These are phyloP conservation scores for Zhuqinia jingwanae DNA, from an alignment of 2,888 invertebrate species.

Conservation along the genomic window DNA sequence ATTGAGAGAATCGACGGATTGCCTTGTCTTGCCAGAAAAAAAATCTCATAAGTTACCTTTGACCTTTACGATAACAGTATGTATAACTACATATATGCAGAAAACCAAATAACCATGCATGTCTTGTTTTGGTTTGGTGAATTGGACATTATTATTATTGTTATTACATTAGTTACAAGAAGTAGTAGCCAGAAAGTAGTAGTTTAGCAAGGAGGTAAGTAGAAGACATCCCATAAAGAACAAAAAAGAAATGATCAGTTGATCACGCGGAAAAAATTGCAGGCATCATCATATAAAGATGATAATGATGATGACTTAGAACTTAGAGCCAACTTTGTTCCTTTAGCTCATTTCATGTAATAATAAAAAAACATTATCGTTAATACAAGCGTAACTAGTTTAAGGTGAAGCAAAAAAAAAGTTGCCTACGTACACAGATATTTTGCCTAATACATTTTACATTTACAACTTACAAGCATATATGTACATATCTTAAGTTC, in stretches of 20 bases:
- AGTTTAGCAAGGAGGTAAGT: constrained; percentile 33
- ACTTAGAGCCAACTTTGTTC: constrained; percentile 57
- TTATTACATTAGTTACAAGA: constrained; percentile 23
- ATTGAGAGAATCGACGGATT: constrained; percentile 55
- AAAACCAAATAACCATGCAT: constrained; percentile 43
- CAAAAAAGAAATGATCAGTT: constrained; percentile 49
- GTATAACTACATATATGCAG: constrained; percentile 4
- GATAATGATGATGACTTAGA: constrained; percentile 38
- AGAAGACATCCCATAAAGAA: neutral
- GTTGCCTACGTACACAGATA: constrained; percentile 2
- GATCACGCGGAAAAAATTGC: constrained; percentile 57
- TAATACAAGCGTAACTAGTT: constrained; percentile 63
- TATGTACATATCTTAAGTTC: neutral
- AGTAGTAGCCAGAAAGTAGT: constrained; percentile 34
- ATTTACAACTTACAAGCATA: neutral
- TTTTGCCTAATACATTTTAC: neutral
- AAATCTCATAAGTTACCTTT: constrained; percentile 63
- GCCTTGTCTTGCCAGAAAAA: constrained; percentile 53
- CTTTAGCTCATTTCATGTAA: constrained; percentile 40
- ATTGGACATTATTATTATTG: constrained; percentile 40
- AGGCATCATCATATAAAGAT: constrained; percentile 5
- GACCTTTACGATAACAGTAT: constrained; percentile 54
- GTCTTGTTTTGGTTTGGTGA: constrained; percentile 51
- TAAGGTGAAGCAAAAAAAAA: constrained; percentile 59
- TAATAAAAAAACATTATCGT: constrained; percentile 51